Conservation (phyloP, 1,140 invertebrate genomes). For the Lutraria rhynchaena region DNA sequence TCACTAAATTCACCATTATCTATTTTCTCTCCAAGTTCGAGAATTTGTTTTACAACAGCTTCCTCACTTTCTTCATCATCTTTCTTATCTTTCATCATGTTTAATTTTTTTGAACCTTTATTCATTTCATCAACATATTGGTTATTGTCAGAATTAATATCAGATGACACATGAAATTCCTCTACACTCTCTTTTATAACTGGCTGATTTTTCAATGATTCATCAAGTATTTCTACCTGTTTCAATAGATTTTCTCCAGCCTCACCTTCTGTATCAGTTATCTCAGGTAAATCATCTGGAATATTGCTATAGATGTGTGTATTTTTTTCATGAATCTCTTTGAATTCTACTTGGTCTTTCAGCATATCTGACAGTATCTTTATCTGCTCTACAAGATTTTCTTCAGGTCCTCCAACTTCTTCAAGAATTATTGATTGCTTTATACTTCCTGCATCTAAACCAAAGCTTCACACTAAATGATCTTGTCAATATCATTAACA, state of each 20-base stretch:
- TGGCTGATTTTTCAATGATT: no score
- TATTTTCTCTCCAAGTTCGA: not conserved
- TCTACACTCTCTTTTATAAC: not conserved
- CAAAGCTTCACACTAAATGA: not conserved
- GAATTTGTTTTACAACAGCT: conserved; percentile 7
- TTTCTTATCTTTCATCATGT: not conserved
- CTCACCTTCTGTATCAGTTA: conserved; percentile 4
- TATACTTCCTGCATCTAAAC: not conserved
- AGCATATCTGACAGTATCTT: conserved; percentile 52
- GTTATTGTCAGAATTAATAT: not conserved
- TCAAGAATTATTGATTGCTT: conserved; percentile 8
- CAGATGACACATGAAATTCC: not conserved
- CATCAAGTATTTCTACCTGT: no score
- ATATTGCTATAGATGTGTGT: not conserved
- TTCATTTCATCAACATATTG: no score
- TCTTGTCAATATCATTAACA: not conserved
- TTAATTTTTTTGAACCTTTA: not conserved
- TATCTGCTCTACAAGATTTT: conserved; percentile 45
- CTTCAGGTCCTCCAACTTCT: conserved; percentile 38
- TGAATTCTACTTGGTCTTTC: not conserved
- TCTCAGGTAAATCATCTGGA: no score
- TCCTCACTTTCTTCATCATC: conserved; percentile 11
- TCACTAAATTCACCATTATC: not conserved
- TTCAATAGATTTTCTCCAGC: no score
- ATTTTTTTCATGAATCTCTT: not conserved